A percentile compares a stretch with the other conserved stretches of the same genome.
phyloP scores from a whole-genome alignment of 1,140 invertebrate genomes.

The Pectinophora gossypiella region DNA sequence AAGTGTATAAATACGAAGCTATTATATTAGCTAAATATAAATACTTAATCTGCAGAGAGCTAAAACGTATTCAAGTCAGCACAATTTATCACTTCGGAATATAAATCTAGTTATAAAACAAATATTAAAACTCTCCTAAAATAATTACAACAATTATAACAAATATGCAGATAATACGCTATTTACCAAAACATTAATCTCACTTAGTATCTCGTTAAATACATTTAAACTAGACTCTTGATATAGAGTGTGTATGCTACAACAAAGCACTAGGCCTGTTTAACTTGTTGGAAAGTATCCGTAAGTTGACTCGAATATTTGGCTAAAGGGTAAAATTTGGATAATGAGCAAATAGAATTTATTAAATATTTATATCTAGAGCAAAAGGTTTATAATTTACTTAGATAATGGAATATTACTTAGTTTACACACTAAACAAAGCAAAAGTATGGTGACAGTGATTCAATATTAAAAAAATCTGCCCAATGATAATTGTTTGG shows the following conservation, averaged over 20 bases:
- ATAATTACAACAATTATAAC: conserved; percentile 70
- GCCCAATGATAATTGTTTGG: conserved; percentile 5
- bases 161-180: conserved; percentile 56
- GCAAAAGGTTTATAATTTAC: conserved; percentile 49
- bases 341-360: conserved; percentile 62
- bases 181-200: conserved; percentile 68
- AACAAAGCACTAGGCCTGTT: conserved; percentile 32
- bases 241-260: conserved; percentile 24
- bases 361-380: conserved; percentile 55
- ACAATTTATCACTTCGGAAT: conserved; percentile 57
- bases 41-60: conserved; percentile 45
- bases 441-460: neutral
- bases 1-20: conserved; percentile 42
- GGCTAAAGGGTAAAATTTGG: conserved; percentile 61
- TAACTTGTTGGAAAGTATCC: conserved; percentile 3
- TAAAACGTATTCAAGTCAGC: conserved; percentile 49
- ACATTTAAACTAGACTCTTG: conserved; percentile 46
- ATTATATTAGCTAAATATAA: conserved; percentile 26
- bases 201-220: conserved; percentile 65
- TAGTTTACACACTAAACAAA: conserved; percentile 19
- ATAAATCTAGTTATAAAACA: conserved; percentile 55
- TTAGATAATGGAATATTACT: conserved; percentile 71
- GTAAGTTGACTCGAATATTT: conserved; percentile 35
- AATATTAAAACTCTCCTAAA: conserved; percentile 71
- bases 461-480: conserved; percentile 13